Evolutionary conservation across 1,140 invertebrate species (phyloP), one percentile per base, ranked within the genome.

Genomic region (Atta texana): DNA sequence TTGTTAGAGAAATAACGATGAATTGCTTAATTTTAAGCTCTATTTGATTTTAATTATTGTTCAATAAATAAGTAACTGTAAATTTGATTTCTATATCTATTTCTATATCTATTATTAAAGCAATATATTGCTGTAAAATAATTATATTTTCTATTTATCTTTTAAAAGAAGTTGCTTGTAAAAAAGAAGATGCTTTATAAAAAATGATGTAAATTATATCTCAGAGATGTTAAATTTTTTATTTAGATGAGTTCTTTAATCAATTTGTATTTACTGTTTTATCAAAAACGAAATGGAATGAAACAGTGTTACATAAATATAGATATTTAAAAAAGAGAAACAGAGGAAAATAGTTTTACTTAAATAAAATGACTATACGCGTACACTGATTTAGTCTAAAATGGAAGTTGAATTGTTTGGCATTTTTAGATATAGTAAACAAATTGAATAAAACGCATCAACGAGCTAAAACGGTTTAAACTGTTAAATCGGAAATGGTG

Each of bases 241-340:
- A 10, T 49, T 12, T 31, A 18, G 34, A 59, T 55, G 18, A 55
- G 10, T 72, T 51, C 18, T 31, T n/a, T 18, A 53, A 74, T 74
- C 14, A 21, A 16, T 59, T 10, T 24, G 7, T 24, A 24, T 28
- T 74, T 31, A 39, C 59, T 24, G 14, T 24, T 24, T 28, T 18
- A n/a, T n/a, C 3, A 7, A n/a, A 34, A 63, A 44, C 18, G 7
- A 44, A 28, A 61, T 18, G 6, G 7, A 18, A 44, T 75, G 21
- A 74, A 55, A 55, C 10, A 66, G 8, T 53, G n/a, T 53, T 72
- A 72, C 5, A 72, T 21, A n/a, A 55, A 74, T 74, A 74, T 74
- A 39, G 34, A 39, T 39, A 39, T 51, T 63, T 24, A 31, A 75
- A 34, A 51, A 7, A n/a, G 2, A 21, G 55, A 28, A n/a, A 61